Percentiles rank a stretch among this genome's conserved stretches.
Conservation (phyloP, 2,113 vertebrate genomes). For the Chelonoidis abingdonii region DNA sequence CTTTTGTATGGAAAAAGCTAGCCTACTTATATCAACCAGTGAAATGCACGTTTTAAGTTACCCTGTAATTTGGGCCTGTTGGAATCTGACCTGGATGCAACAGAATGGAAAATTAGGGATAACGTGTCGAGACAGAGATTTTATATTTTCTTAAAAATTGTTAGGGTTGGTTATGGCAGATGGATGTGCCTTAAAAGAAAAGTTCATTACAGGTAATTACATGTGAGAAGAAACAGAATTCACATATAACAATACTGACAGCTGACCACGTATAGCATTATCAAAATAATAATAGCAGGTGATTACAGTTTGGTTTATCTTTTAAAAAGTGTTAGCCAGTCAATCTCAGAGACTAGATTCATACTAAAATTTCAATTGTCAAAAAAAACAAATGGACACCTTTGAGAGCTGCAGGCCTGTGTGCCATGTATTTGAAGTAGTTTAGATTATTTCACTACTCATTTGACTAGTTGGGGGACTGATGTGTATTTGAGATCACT, state of each 20-base stretch:
- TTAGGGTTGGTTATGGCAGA: slow-evolving; percentile 24
- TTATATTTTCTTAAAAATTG: slow-evolving; percentile 32
- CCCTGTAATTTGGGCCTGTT: slow-evolving; percentile 7
- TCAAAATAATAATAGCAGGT: neutral
- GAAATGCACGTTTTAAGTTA: slow-evolving; percentile 25
- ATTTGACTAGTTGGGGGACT: neutral
- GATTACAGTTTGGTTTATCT: neutral
- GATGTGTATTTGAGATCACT: neutral
- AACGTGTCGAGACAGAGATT: neutral
- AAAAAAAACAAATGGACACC: neutral
- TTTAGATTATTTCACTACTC: neutral
- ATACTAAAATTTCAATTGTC: neutral
- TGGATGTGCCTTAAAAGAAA: slow-evolving; percentile 26
- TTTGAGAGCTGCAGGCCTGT: no score
- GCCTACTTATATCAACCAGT: slow-evolving; percentile 17
- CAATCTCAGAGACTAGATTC: neutral
- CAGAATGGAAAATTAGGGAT: neutral
- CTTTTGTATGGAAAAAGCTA: neutral
- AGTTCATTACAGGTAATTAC: slow-evolving; percentile 17
- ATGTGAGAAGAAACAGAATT: neutral
- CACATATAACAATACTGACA: fast-evolving
- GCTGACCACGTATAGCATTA: neutral
- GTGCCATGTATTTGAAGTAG: neutral
- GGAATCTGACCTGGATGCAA: neutral
- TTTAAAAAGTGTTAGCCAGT: neutral